Evolutionary conservation across 2,113 vertebrate species (phyloP), one percentile per base, ranked within the genome.

Genomic region (Eira barbara): DNA sequence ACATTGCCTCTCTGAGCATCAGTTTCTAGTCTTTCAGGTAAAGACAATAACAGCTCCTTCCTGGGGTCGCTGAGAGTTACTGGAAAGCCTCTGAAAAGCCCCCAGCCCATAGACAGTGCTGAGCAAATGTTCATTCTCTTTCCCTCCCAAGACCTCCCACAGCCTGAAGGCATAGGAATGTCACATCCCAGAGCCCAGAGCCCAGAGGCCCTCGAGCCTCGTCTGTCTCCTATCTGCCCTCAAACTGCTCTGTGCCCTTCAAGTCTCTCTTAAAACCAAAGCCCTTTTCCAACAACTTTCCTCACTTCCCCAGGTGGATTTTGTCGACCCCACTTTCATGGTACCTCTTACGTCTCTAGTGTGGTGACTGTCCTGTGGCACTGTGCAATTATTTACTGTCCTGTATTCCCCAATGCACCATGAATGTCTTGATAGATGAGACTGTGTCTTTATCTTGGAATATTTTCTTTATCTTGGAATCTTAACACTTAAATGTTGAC

Each of bases 401-500:
- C 49, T 79, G 15, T 78, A 63, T 69, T 94, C 55, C 67, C 73
- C 39, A 25, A 52, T 67, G 69, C 65, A 86, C 49, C 9, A 27
- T 31, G n/a, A 92, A 20, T 76, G 23, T 84, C 55, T 90, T 63
- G 39, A 49, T 49, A 57, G 55, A 47, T 84, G 55, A 25, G 42
- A 80, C 34, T n/a, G 12, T n/a, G 25, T 80, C 47, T 94, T 74
- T 74, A 74, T 74, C 71, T 42, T 42, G 71, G 36, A 74, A 74
- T 69, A 69, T 21, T 69, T n/a, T 78, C 42, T 63, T 61, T n/a
- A 74, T 78, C 42, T 65, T 29, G n/a, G 31, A 61, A 82, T 71
- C n/a, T 92, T 80, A 89, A 49, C 39, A 91, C 85, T 95, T 96
- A 52, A 90, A 82, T 81, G 31, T 63, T 94, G 91, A 79, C 63